These are phyloP conservation scores for Plecturocebus donacophilus DNA, from an alignment of 2,113 vertebrate genomes.

Conservation along the genomic window DNA sequence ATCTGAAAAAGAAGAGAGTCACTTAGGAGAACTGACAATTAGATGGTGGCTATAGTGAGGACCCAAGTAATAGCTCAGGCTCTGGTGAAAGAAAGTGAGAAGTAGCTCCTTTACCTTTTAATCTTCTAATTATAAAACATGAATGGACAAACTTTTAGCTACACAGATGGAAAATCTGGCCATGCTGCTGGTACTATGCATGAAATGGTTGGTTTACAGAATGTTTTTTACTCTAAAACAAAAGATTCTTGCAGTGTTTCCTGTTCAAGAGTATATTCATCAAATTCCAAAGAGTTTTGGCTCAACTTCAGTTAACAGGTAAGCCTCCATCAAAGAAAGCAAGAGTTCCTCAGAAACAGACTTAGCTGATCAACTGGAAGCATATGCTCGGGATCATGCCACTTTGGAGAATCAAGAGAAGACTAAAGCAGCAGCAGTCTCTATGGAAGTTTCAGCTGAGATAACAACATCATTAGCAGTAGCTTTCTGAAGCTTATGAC, in stretches of 20 bases:
- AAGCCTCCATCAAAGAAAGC: neutral
- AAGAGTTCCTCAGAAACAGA: neutral
- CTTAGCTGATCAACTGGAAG: neutral
- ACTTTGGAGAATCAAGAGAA: neutral
- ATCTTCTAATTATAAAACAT: neutral
- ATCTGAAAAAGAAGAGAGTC: neutral
- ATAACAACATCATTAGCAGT: neutral
- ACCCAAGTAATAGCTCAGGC: neutral
- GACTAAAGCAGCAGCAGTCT: neutral
- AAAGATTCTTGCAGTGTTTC: slow-evolving; percentile 1
- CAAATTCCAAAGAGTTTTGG: slow-evolving; percentile 28
- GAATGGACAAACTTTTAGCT: neutral
- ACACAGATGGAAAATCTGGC: slow-evolving; percentile 22
- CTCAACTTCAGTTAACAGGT: slow-evolving; percentile 32
- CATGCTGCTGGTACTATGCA: neutral
- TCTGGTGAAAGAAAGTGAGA: neutral
- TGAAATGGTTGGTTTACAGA: neutral
- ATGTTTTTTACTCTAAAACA: neutral
- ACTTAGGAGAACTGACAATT: neutral
- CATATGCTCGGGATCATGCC: neutral
- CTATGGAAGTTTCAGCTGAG: neutral
- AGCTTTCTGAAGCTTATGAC: neutral
- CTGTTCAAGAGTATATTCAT: slow-evolving; percentile 30
- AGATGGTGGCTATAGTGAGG: rapidly evolving
- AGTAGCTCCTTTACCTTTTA: neutral